Evolutionary conservation across 2,797 vertebrate genomes (phyloP), one percentile per base, ranked within the genome.

Genomic region (Pseudochaenichthys georgianus): DNA sequence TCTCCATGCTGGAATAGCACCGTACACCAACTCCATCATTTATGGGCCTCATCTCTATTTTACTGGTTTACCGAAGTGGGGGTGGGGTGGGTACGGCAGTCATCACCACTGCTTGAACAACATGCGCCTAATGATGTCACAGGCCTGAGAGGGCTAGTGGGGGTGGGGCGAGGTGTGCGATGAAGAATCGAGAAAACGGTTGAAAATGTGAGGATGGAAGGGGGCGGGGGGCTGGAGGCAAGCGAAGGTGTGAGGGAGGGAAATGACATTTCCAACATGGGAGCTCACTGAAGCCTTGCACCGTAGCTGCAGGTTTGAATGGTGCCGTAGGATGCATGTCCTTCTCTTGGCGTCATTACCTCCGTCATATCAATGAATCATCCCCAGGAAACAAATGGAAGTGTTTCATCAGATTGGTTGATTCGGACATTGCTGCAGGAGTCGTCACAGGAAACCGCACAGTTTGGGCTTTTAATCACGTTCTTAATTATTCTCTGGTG

Each of bases 1-100:
- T 93, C 94, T 95, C 92, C 93, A 89, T 68, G 81, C 91, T 77
- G 84, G 77, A 96, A 95, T 92, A 89, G 93, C 91, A 86, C 90
- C 77, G 75, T 93, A 87, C 86, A 89, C 88, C 82, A 80, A 89
- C 84, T 96, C 92, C 93, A 95, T 96, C 95, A 96, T 96, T 96
- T 95, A 96, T 96, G 73, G 83, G 74, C 77, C 77, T 0, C 87
- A 83, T 90, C 90, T 94, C 90, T 92, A 89, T 96, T 95, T 96
- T 95, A 94, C 92, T 92, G 92, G 90, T 88, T 92, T 90, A 90
- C 88, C 88, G 81, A 77, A 85, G 87, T 91, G 70, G 69, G 85
- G 92, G 75, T 45, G 78, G 82, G 76, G 81, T 62, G 67, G 71
- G 72, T 57, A 75, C 47, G 16, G 70, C 80, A 86, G 81, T 89